phyloP scores from a whole-genome alignment of 2,113 vertebrate genomes.

The Chlorodrepanis virens region DNA sequence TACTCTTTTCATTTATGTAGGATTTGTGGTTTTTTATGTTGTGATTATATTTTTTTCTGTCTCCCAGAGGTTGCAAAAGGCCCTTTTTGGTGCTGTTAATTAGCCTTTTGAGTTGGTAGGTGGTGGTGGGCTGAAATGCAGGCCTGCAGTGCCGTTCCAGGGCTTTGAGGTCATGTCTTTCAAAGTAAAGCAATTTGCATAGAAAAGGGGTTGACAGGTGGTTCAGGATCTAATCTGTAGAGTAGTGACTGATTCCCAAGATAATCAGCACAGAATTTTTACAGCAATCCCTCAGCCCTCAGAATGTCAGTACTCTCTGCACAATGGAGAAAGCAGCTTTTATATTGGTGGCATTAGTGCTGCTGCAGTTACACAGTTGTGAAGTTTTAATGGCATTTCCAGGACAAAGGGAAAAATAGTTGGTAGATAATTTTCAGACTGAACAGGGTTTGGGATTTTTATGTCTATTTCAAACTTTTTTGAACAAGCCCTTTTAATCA shows the following conservation, averaged over 20 bases:
- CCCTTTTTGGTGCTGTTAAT: neutral
- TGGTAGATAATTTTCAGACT: neutral
- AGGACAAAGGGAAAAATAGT: neutral
- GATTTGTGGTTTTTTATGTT: neutral
- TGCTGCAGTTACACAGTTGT: neutral
- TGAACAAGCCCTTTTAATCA: neutral
- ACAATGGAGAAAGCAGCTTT: neutral
- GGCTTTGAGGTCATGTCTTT: neutral
- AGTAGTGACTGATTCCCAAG: neutral
- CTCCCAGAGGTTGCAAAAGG: neutral
- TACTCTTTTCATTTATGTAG: neutral
- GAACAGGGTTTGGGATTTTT: neutral
- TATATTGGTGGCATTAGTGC: neutral
- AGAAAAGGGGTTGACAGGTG: neutral
- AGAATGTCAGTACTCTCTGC: neutral
- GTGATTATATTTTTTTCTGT: neutral
- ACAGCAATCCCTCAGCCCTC: neutral
- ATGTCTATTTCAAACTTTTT: neutral
- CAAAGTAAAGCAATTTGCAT: neutral
- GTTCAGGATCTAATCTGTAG: neutral
- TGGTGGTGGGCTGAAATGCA: neutral
- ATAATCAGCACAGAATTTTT: neutral
- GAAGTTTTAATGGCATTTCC: neutral
- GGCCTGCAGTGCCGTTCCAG: neutral
- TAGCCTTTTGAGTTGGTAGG: neutral